Evolutionary conservation across 2,113 vertebrate species (phyloP).

Genomic region (Phaethon lepturus): DNA sequence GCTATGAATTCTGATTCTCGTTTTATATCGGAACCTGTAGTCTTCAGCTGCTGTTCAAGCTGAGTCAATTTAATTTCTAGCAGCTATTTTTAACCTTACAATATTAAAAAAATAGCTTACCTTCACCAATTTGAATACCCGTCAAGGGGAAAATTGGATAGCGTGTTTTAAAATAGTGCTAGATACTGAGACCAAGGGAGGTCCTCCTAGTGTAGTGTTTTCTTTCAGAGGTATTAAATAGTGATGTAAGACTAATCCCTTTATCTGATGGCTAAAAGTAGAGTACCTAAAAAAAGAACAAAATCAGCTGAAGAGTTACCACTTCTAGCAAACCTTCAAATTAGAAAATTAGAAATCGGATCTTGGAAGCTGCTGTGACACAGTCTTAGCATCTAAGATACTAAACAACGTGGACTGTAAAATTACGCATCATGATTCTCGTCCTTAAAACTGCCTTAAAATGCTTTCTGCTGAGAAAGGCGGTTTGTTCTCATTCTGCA

Average conservation of each 20-base stretch:
- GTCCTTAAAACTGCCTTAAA: not conserved
- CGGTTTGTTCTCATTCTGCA: not conserved
- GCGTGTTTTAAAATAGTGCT: not conserved
- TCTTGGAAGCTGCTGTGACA: not conserved
- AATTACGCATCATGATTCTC: not conserved
- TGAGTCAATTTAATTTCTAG: not conserved
- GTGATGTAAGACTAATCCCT: slow-evolving; percentile 15
- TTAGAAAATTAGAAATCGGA: not conserved
- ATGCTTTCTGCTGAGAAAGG: not conserved
- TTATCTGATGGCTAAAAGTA: slow-evolving; percentile 9
- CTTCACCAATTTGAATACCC: not conserved
- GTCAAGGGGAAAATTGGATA: not conserved
- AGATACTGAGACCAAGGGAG: not conserved
- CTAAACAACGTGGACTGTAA: not conserved
- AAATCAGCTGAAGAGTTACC: not conserved
- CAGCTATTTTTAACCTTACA: not conserved
- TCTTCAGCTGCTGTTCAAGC: not conserved
- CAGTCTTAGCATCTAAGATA: not conserved
- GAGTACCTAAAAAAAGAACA: not conserved
- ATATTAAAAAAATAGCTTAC: not conserved
- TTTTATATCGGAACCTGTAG: not conserved
- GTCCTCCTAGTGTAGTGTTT: not conserved
- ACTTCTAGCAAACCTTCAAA: not conserved
- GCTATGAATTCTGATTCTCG: not conserved
- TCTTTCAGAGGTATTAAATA: not conserved